Conservation (phyloP, 2,113 vertebrate species). For the Tricholaema leucomelas region DNA sequence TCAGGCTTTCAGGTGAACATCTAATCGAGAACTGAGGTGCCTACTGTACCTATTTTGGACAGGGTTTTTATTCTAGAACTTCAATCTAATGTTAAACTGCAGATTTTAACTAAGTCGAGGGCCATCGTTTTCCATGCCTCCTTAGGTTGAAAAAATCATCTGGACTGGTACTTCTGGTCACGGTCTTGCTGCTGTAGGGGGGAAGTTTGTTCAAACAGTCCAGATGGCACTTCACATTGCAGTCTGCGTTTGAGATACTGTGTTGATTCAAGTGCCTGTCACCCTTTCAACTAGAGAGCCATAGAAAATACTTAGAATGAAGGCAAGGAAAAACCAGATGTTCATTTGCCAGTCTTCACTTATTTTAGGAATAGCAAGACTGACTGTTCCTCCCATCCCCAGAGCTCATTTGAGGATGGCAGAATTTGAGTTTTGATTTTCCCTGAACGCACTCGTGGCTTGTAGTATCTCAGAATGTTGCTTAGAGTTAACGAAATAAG, state of each 20-base stretch:
- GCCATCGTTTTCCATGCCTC: constrained; percentile 47
- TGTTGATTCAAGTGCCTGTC: neutral
- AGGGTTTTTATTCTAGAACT: neutral
- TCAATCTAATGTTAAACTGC: neutral
- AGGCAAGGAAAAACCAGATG: constrained; percentile 66
- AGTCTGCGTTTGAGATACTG: neutral
- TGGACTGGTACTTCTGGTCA: neutral
- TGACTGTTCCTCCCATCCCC: neutral
- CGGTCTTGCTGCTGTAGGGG: neutral
- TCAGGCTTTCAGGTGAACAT: neutral
- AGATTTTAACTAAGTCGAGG: neutral
- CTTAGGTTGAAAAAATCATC: neutral
- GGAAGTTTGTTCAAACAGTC: neutral
- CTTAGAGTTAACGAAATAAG: neutral
- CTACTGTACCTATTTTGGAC: neutral
- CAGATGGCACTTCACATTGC: neutral
- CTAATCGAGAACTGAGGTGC: neutral
- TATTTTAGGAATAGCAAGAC: neutral
- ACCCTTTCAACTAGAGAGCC: neutral
- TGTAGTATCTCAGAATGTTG: neutral
- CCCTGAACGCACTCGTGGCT: neutral
- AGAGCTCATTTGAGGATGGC: constrained; percentile 36
- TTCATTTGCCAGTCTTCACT: neutral
- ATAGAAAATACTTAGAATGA: neutral
- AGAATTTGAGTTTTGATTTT: constrained; percentile 75